Evolutionary conservation across 2,888 invertebrate genomes (phyloP), one percentile per base, ranked within the genome.

Genomic region (Rhabditoides inermis): DNA sequence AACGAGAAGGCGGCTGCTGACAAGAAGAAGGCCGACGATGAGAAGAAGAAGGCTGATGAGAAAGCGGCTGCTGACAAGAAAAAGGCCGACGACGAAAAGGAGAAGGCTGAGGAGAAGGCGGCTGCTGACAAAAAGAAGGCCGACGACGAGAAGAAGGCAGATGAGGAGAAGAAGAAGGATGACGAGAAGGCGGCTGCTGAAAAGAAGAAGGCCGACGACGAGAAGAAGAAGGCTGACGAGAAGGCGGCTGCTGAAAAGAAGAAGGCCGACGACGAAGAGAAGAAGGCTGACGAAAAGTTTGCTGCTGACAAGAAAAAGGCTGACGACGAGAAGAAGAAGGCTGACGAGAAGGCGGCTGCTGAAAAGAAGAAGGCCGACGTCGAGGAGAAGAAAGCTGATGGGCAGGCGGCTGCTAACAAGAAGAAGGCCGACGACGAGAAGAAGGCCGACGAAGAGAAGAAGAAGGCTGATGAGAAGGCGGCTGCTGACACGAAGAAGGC

Each of bases 1-100:
- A 56, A 56, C 3, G 55, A 3, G 35, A 45, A 55, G 36, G 2
- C 25, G 2, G 40, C 47, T 15, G 49, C 48, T n/a, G 55, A 54
- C 25, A 46, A 46, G 52, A 41, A 53, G 40, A 35, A 4, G 20
- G 51, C 30, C n/a, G 49, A 51, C n/a, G 30, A 4, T 10, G 22
- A n/a, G n/a, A n/a, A n/a, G n/a, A n/a, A n/a, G n/a, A n/a, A n/a
- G n/a, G n/a, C n/a, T n/a, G n/a, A n/a, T n/a, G n/a, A 51, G 37
- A 28, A 50, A 18, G 18, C 15, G 26, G 45, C 40, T 2, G 35
- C 25, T 12, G 51, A 22, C 3, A 10, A 28, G 5, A 51, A 51
- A n/a, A 51, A 51, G 49, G 26, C 27, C 3, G 51, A 46, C 7
- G 26, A n/a, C 12, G 51, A 51, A 32, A 30, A 18, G n/a, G n/a